Conservation (phyloP, 2,113 vertebrate species). For the Pantherophis guttatus region DNA sequence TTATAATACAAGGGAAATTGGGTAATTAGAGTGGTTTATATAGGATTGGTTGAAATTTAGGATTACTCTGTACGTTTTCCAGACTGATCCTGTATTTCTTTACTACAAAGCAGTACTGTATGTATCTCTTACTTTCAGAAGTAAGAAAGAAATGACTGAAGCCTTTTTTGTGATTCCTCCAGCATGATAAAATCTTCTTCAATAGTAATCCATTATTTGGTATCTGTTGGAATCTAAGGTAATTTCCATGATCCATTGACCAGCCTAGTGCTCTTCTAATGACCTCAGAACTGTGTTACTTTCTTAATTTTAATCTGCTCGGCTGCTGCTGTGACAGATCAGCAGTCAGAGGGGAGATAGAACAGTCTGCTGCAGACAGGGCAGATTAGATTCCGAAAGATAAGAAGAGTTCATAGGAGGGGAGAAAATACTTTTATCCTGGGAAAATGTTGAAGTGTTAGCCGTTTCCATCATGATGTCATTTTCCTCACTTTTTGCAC, state of each 20-base stretch:
- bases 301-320: background rate
- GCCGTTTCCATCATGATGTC: background rate
- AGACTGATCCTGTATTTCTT: background rate
- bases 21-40: background rate
- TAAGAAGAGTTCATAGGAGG: slow-evolving; percentile 2
- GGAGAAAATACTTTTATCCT: background rate
- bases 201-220: background rate
- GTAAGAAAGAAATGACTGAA: background rate
- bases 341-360: slow-evolving; percentile 18
- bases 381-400: slow-evolving; percentile 9
- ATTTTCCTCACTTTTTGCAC: background rate
- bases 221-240: slow-evolving; percentile 7
- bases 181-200: background rate
- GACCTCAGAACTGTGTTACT: background rate
- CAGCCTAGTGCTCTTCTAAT: background rate
- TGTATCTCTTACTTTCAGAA: background rate
- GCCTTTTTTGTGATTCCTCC: background rate
- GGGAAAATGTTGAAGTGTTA: slow-evolving; percentile 4
- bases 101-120: background rate
- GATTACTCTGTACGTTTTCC: background rate
- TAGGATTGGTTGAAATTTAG: background rate
- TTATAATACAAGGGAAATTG: background rate
- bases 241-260: background rate
- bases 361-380: slow-evolving; percentile 18
- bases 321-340: background rate